A percentile compares a stretch with the other conserved stretches of the same genome.
Conservation (phyloP, 2,797 vertebrate species). For the Rachycentron canadum region DNA sequence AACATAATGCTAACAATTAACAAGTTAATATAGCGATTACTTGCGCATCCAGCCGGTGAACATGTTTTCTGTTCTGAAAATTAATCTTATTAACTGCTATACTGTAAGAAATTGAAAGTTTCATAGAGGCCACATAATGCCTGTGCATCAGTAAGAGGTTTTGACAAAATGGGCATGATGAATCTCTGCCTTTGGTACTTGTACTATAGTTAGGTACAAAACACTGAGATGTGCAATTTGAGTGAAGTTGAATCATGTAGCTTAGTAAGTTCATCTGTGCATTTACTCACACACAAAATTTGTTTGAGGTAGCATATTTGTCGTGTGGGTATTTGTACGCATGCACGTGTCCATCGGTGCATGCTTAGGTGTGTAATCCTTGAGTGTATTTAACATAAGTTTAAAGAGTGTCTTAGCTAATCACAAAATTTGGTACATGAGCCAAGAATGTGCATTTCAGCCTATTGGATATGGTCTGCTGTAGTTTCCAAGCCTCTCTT, state of each 20-base stretch:
- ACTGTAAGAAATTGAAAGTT: background rate
- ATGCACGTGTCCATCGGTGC: slow-evolving; percentile 9
- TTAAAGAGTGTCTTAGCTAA: slow-evolving; percentile 30
- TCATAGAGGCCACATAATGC: background rate
- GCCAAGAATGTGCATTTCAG: slow-evolving; percentile 17
- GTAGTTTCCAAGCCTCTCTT: slow-evolving; percentile 25
- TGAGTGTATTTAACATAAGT: slow-evolving; percentile 13
- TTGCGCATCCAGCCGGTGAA: background rate
- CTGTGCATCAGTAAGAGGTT: background rate
- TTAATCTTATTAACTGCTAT: background rate
- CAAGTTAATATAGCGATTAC: slow-evolving; percentile 1
- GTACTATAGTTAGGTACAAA: background rate
- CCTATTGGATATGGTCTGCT: slow-evolving; percentile 50
- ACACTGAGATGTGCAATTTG: background rate
- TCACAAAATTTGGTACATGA: slow-evolving; percentile 12
- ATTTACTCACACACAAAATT: background rate
- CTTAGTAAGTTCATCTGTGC: slow-evolving; percentile 6
- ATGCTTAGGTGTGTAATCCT: slow-evolving; percentile 5
- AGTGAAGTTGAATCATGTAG: background rate
- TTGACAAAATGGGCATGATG: background rate
- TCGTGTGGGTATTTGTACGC: background rate
- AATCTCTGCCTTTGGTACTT: background rate
- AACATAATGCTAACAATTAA: background rate
- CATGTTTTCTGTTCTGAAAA: background rate
- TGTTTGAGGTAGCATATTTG: slow-evolving; percentile 11